Conservation (phyloP, 2,888 invertebrate genomes). For the Operophtera brumata region DNA sequence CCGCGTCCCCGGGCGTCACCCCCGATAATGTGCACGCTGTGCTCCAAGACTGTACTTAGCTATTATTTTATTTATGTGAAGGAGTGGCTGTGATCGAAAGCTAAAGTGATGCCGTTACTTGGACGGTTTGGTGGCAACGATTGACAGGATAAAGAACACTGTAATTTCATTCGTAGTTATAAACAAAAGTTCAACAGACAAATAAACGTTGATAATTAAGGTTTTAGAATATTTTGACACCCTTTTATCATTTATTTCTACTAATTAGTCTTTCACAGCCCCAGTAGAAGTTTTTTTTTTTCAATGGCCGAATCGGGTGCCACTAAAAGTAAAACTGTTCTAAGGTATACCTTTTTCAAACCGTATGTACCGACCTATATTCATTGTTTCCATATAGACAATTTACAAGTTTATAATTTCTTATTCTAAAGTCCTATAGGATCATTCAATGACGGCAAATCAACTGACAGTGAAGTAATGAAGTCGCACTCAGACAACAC, state of each 20-base stretch:
- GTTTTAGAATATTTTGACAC: background rate
- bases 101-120: constrained; percentile 54
- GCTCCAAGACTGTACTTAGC: constrained; percentile 53
- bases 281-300: background rate
- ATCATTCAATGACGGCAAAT: constrained; percentile 15
- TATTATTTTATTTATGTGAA: constrained; percentile 59
- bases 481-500: constrained; percentile 49
- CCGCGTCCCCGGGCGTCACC: constrained; percentile 48
- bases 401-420: background rate
- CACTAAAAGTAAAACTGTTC: too few species aligned
- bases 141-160: constrained; percentile 50
- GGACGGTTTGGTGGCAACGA: constrained; percentile 53
- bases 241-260: background rate
- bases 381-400: background rate
- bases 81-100: constrained; percentile 76
- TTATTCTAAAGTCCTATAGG: background rate
- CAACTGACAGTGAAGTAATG: constrained; percentile 34
- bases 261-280: background rate
- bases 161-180: constrained; percentile 7
- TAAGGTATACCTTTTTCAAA: too few species aligned
- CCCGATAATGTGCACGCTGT: constrained; percentile 40
- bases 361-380: background rate
- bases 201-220: constrained; percentile 21
- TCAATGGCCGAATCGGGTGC: too few species aligned
- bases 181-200: constrained; percentile 7